phyloP scores from a whole-genome alignment of 2,888 invertebrate genomes.

The Volucella zonaria region DNA sequence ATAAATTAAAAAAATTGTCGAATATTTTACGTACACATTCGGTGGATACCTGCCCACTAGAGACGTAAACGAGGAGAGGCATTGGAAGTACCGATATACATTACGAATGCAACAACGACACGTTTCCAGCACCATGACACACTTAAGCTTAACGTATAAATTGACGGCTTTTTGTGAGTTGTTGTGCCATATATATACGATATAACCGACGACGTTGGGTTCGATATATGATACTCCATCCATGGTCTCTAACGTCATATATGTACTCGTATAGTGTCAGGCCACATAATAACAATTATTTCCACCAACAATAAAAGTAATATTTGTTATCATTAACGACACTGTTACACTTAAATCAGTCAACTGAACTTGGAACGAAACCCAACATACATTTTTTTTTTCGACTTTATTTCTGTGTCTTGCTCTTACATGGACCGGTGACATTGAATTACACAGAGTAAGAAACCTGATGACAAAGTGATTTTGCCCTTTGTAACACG shows the following conservation, averaged over 20 bases:
- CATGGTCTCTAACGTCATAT: constrained; percentile 42
- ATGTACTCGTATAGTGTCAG: constrained; percentile 5
- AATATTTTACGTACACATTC: constrained; percentile 40
- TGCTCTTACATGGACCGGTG: background rate
- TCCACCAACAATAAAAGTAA: background rate
- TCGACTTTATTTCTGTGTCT: background rate
- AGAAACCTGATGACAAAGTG: background rate
- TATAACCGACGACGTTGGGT: background rate
- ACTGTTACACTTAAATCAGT: constrained; percentile 36
- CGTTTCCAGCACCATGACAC: constrained; percentile 53
- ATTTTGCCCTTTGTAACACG: background rate
- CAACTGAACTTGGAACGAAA: constrained; percentile 59
- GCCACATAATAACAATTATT: background rate
- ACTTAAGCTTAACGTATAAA: constrained; percentile 25
- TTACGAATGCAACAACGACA: constrained; percentile 44
- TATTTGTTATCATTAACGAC: constrained; percentile 16
- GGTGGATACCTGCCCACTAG: constrained; percentile 20
- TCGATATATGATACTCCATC: constrained; percentile 26
- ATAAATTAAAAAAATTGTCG: background rate
- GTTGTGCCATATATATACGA: background rate
- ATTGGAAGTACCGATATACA: background rate
- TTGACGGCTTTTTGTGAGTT: background rate
- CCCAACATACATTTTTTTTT: background rate
- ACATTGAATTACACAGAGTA: constrained; percentile 12
- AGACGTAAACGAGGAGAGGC: background rate